Percentiles rank a stretch among this genome's conserved stretches.
phyloP scores from a whole-genome alignment of 2,888 invertebrate species.

The Chrysolina haemoptera region DNA sequence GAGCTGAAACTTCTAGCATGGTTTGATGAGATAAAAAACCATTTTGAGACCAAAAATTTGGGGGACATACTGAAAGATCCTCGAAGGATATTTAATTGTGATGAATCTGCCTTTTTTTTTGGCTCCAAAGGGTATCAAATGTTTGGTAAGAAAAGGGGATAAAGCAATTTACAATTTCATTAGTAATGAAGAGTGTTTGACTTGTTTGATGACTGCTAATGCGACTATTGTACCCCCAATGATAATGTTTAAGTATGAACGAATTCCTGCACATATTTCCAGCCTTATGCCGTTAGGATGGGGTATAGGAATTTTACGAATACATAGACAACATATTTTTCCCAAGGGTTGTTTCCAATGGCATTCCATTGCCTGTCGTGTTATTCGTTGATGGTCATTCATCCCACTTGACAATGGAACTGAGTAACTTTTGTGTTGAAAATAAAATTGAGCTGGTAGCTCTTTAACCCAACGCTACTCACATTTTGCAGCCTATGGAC shows the following conservation, averaged over 20 bases:
- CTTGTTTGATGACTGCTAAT: background rate
- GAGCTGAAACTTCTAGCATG: background rate
- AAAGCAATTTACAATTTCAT: background rate
- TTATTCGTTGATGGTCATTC: background rate
- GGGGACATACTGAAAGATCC: background rate
- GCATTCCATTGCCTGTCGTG: constrained; percentile 1
- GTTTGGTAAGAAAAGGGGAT: background rate
- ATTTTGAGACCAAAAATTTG: background rate
- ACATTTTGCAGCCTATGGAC: constrained; percentile 49
- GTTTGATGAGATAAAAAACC: background rate
- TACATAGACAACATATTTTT: background rate
- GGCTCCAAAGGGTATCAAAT: background rate
- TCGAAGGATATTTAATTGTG: background rate
- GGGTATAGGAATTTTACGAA: background rate
- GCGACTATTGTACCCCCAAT: background rate
- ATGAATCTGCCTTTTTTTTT: background rate
- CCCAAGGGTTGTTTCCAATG: background rate
- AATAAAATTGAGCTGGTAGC: constrained; percentile 51
- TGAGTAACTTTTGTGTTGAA: background rate
- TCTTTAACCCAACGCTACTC: constrained; percentile 57
- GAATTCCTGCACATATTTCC: background rate
- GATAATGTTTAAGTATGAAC: background rate
- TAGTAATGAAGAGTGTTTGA: background rate
- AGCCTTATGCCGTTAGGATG: background rate
- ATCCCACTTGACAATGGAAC: constrained; percentile 1